A percentile compares a stretch with the other conserved stretches of the same genome.
Conservation (phyloP, 2,888 invertebrate species). For the Schizotus pectinicornis region DNA sequence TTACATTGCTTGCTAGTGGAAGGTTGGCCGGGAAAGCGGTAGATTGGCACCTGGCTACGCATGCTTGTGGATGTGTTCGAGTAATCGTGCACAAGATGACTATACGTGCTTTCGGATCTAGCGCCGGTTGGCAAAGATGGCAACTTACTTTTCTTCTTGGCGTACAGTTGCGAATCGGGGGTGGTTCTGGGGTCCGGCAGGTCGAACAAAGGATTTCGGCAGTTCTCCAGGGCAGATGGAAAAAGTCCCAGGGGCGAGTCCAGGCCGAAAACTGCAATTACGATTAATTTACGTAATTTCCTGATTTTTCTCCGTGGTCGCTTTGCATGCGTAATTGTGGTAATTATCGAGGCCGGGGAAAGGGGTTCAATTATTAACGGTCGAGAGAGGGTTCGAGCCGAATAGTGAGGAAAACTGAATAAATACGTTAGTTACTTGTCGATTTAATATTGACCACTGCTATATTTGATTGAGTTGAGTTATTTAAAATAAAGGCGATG, state of each 20-base stretch:
- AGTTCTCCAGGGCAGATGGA: slow-evolving; percentile 77
- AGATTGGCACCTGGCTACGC: no score
- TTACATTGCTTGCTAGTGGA: no score
- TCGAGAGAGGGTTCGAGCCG: background rate
- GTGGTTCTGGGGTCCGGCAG: slow-evolving; percentile 73
- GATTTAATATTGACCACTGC: no score
- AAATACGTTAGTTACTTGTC: no score
- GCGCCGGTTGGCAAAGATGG: no score
- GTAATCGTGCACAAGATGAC: no score
- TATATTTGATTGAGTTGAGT: no score
- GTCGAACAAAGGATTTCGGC: slow-evolving; percentile 77
- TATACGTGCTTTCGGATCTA: background rate
- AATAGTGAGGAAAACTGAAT: no score
- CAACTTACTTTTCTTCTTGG: slow-evolving; percentile 82
- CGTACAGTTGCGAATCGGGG: slow-evolving; percentile 70
- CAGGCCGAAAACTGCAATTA: slow-evolving; percentile 72
- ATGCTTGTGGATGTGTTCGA: no score
- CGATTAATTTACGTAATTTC: slow-evolving; percentile 3
- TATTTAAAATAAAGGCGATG: no score
- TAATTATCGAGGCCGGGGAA: slow-evolving; percentile 4
- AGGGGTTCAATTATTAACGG: background rate
- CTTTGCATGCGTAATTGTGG: slow-evolving; percentile 3
- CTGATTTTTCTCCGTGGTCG: slow-evolving; percentile 17
- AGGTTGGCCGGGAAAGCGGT: no score
- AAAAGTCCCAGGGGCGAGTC: slow-evolving; percentile 77